Conservation (phyloP, 1,140 invertebrate species). For the Lethocerus indicus region DNA sequence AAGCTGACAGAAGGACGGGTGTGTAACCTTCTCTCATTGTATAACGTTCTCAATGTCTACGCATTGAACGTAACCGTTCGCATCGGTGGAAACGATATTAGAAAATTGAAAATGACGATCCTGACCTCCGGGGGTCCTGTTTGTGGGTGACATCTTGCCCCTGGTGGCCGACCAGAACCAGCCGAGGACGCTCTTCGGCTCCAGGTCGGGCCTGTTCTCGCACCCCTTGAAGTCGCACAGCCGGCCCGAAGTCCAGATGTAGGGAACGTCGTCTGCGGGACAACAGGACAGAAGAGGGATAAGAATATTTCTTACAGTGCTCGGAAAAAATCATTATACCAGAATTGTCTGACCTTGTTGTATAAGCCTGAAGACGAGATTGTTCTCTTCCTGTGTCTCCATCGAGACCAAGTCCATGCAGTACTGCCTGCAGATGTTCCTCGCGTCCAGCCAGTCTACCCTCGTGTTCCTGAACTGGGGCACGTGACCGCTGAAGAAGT, state of each 20-base stretch:
- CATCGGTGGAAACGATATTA: too few relatives aligned
- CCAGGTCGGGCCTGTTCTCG: slow-evolving; percentile 64
- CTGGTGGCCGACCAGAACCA: slow-evolving; percentile 90
- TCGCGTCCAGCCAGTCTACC: slow-evolving; percentile 76
- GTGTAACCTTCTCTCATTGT: too few relatives aligned
- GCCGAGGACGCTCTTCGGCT: slow-evolving; percentile 66
- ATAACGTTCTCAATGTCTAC: too few relatives aligned
- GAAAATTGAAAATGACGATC: too few relatives aligned
- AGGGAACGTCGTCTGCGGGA: slow-evolving; percentile 63
- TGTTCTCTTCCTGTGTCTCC: slow-evolving; percentile 77
- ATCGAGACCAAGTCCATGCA: slow-evolving; percentile 83
- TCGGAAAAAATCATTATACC: too few relatives aligned
- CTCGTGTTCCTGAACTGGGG: slow-evolving; percentile 56
- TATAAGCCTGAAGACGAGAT: slow-evolving; percentile 69
- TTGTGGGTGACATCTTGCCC: slow-evolving; percentile 72
- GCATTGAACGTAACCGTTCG: too few relatives aligned
- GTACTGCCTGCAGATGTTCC: slow-evolving; percentile 77
- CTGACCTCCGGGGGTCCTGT: slow-evolving; percentile 23
- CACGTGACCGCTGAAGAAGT: slow-evolving; percentile 73
- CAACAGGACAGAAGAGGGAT: neutral
- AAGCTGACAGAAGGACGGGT: too few relatives aligned
- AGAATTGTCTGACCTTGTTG: slow-evolving; percentile 68
- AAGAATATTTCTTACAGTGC: too few relatives aligned
- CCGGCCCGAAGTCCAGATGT: slow-evolving; percentile 81
- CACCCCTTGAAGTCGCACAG: slow-evolving; percentile 88